Percentiles rank a stretch among this genome's conserved stretches.
These are phyloP conservation scores for Heliconius hewitsoni DNA, from an alignment of 1,140 invertebrate genomes.

Conservation along the genomic window DNA sequence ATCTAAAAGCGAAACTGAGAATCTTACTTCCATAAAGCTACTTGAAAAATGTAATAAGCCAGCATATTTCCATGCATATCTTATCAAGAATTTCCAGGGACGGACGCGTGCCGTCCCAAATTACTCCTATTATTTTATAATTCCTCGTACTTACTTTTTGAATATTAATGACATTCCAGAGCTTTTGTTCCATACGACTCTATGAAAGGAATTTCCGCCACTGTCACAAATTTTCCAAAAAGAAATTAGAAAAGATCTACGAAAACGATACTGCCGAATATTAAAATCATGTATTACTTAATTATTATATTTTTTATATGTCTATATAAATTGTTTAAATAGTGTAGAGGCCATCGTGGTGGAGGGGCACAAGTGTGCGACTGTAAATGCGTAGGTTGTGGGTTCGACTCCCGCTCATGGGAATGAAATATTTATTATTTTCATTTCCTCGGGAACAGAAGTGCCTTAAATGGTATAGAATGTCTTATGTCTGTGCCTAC, in stretches of 20 bases:
- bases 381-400: too few relatives aligned
- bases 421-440: too few relatives aligned
- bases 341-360: neutral
- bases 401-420: too few relatives aligned
- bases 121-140: slow-evolving; percentile 81
- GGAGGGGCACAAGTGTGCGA: too few relatives aligned
- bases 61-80: slow-evolving; percentile 78
- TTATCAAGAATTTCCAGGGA: slow-evolving; percentile 71
- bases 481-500: too few relatives aligned
- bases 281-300: neutral
- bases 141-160: slow-evolving; percentile 78
- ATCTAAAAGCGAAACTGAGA: slow-evolving; percentile 22
- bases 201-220: slow-evolving; percentile 63
- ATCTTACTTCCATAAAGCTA: slow-evolving; percentile 39
- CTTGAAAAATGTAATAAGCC: slow-evolving; percentile 77
- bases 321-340: neutral
- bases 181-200: slow-evolving; percentile 65
- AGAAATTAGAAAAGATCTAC: slow-evolving; percentile 42
- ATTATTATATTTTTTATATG: neutral
- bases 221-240: slow-evolving; percentile 61
- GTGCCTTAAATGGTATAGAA: too few relatives aligned
- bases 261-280: neutral
- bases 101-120: slow-evolving; percentile 71
- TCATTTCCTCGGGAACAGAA: too few relatives aligned
- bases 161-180: slow-evolving; percentile 80